These are phyloP conservation scores for Drosophila peninsularis DNA, from an alignment of 2,888 invertebrate species.

Conservation along the genomic window DNA sequence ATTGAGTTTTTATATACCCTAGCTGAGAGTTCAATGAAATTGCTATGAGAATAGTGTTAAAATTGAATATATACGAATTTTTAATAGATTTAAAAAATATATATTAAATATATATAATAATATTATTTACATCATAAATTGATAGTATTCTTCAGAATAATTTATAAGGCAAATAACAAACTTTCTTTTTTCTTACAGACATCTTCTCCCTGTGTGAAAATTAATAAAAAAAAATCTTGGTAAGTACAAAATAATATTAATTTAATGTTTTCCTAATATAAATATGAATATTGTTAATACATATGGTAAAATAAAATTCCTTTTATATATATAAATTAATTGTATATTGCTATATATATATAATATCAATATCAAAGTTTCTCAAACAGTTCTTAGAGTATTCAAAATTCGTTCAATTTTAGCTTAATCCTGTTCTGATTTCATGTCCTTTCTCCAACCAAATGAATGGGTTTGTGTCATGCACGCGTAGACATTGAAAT, in stretches of 20 bases:
- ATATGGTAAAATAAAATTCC: too few species aligned
- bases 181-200: neutral
- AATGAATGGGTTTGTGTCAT: slow-evolving; percentile 72
- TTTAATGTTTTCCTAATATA: too few species aligned
- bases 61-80: too few species aligned
- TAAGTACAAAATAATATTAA: neutral
- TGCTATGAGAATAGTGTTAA: too few species aligned
- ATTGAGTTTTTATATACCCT: slow-evolving; percentile 12
- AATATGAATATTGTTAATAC: too few species aligned
- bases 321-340: too few species aligned
- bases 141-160: too few species aligned
- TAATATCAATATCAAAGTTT: too few species aligned
- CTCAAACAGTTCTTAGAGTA: neutral
- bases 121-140: too few species aligned
- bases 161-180: neutral
- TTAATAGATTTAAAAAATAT: neutral
- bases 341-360: too few species aligned
- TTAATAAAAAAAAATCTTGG: neutral
- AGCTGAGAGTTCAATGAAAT: neutral
- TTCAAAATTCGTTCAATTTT: neutral
- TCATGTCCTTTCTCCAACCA: slow-evolving; percentile 27
- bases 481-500: slow-evolving; percentile 65
- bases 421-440: neutral
- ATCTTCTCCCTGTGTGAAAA: neutral
- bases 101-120: too few species aligned